phyloP scores from a whole-genome alignment of 2,113 vertebrate genomes.

The Amphiprion percula region DNA sequence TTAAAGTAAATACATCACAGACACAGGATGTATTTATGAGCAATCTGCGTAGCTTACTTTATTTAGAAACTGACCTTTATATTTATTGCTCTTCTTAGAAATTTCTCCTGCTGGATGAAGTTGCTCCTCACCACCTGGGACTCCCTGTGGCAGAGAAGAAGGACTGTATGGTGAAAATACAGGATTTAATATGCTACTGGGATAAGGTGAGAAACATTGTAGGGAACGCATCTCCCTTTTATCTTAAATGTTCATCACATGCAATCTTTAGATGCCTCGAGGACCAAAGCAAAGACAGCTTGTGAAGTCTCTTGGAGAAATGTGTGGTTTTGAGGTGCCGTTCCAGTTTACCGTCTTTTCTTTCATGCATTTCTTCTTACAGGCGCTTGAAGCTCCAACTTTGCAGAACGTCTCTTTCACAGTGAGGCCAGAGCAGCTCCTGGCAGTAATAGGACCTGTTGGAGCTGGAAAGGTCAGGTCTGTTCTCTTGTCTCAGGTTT shows the following conservation, averaged over 20 bases:
- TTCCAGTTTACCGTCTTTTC: neutral
- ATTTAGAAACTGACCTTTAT: neutral
- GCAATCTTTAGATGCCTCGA: neutral
- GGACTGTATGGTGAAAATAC: slow-evolving; percentile 80
- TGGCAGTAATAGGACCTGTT: slow-evolving; percentile 94
- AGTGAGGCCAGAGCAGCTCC: slow-evolving; percentile 88
- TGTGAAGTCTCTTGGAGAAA: neutral
- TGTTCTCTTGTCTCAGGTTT: slow-evolving; percentile 26
- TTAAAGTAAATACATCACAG: slow-evolving; percentile 86
- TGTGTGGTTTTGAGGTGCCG: neutral
- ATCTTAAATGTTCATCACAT: neutral
- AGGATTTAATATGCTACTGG: slow-evolving; percentile 91
- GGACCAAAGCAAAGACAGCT: neutral
- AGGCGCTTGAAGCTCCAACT: slow-evolving; percentile 89
- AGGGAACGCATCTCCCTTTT: neutral
- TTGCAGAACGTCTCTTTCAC: slow-evolving; percentile 89
- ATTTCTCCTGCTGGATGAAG: slow-evolving; percentile 91
- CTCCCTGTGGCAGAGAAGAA: slow-evolving; percentile 77
- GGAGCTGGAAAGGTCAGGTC: slow-evolving; percentile 93
- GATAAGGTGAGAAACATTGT: slow-evolving; percentile 84
- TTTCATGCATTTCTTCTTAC: neutral
- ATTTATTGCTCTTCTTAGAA: slow-evolving; percentile 72
- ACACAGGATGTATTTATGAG: neutral
- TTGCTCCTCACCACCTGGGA: slow-evolving; percentile 74
- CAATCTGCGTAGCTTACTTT: neutral